Conservation (phyloP, 2,797 vertebrate species). For the Carapus acus region DNA sequence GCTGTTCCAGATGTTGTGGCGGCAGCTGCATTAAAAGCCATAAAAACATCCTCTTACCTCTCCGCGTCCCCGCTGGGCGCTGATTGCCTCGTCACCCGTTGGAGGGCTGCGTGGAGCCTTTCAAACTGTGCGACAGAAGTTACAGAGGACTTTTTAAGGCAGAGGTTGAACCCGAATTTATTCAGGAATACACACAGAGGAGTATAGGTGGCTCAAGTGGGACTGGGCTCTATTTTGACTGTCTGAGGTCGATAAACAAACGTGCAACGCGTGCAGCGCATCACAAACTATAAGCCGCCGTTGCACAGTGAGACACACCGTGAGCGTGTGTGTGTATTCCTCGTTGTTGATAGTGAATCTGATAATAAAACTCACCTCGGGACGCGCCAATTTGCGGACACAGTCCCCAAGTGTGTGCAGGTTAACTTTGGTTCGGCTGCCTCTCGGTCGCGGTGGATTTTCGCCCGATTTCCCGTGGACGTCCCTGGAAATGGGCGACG, state of each 20-base stretch:
- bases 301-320: too few relatives aligned
- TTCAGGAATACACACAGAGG: too few relatives aligned
- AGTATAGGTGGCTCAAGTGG: too few relatives aligned
- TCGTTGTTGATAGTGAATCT: background rate
- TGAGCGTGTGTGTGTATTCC: background rate
- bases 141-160: conserved; percentile 46
- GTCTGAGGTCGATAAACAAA: too few relatives aligned
- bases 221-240: too few relatives aligned
- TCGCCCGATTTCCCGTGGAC: conserved; percentile 69
- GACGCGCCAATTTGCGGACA: conserved; percentile 90
- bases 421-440: conserved; percentile 85
- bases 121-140: conserved; percentile 79
- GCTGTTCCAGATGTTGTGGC: conserved; percentile 14
- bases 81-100: conserved; percentile 76
- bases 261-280: too few relatives aligned
- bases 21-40: conserved; percentile 10
- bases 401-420: conserved; percentile 93
- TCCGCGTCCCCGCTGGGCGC: conserved; percentile 70
- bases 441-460: conserved; percentile 77
- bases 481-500: conserved; percentile 75
- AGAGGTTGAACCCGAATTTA: too few relatives aligned
- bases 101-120: conserved; percentile 83
- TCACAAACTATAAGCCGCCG: too few relatives aligned
- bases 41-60: conserved; percentile 72
- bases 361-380: conserved; percentile 79